Conservation (phyloP, 2,113 vertebrate genomes). For the Otis tarda region DNA sequence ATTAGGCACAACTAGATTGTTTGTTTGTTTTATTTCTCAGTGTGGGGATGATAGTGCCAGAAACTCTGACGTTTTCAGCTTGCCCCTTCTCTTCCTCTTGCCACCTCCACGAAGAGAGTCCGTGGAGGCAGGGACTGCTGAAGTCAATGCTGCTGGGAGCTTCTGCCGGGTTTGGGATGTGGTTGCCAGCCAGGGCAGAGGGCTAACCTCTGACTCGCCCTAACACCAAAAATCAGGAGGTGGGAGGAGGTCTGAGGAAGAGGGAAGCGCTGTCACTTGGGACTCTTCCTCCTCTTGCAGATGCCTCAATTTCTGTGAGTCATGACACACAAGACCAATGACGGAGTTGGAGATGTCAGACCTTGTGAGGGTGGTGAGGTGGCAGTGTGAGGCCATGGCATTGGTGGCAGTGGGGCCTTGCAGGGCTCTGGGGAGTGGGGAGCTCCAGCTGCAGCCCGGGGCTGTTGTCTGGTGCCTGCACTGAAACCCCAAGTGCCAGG, state of each 20-base stretch:
- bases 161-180: not conserved
- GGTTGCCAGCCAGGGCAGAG: not conserved
- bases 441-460: not conserved
- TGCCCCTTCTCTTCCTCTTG: not conserved
- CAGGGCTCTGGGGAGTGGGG: fast-evolving
- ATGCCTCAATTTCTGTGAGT: not conserved
- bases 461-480: not conserved
- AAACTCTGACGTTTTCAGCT: not conserved
- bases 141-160: not conserved
- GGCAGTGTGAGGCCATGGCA: fast-evolving
- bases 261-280: not conserved
- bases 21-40: not conserved
- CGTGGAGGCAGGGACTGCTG: fast-evolving
- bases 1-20: not conserved
- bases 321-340: not conserved
- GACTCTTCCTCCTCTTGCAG: not conserved
- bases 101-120: not conserved
- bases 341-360: not conserved
- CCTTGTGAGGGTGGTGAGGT: fast-evolving
- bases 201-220: not conserved
- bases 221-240: not conserved
- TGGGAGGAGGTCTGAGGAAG: not conserved
- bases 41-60: not conserved
- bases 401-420: not conserved
- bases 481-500: not conserved